phyloP scores from a whole-genome alignment of 2,888 invertebrate species.

The Tiphia femorata region DNA sequence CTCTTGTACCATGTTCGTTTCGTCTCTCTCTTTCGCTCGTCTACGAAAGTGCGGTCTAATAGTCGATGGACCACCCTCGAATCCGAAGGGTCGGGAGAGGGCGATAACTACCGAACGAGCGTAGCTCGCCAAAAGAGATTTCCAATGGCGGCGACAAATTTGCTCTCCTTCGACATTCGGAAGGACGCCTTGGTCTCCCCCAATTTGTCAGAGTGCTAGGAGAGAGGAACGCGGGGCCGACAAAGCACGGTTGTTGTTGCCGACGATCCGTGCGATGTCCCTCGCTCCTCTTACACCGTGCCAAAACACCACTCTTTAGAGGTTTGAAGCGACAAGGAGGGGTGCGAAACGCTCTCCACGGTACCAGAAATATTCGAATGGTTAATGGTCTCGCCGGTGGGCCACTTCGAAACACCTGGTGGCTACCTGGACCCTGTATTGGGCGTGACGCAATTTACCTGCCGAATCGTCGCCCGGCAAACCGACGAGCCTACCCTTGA shows the following conservation, averaged over 20 bases:
- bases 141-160: conserved; percentile 36
- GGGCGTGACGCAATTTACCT: conserved; percentile 57
- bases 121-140: too few species aligned
- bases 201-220: conserved; percentile 57
- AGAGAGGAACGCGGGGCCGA: conserved; percentile 43
- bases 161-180: conserved; percentile 34
- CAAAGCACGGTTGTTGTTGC: conserved; percentile 44
- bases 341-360: neutral
- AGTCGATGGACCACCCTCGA: too few species aligned
- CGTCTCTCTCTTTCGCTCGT: too few species aligned
- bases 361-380: conserved; percentile 29
- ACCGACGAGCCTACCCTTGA: too few species aligned
- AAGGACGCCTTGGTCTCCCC: conserved; percentile 30
- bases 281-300: conserved; percentile 36
- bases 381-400: conserved; percentile 22
- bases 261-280: conserved; percentile 30
- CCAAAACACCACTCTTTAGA: conserved; percentile 28
- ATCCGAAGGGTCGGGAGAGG: too few species aligned
- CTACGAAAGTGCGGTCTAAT: too few species aligned
- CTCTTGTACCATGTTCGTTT: too few species aligned
- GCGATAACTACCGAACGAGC: too few species aligned
- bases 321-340: conserved; percentile 10
- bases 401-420: conserved; percentile 41
- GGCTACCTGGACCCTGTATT: conserved; percentile 39
- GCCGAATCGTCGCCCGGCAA: conserved; percentile 13